phyloP scores from a whole-genome alignment of 2,113 vertebrate species.

The Aphyosemion australe region DNA sequence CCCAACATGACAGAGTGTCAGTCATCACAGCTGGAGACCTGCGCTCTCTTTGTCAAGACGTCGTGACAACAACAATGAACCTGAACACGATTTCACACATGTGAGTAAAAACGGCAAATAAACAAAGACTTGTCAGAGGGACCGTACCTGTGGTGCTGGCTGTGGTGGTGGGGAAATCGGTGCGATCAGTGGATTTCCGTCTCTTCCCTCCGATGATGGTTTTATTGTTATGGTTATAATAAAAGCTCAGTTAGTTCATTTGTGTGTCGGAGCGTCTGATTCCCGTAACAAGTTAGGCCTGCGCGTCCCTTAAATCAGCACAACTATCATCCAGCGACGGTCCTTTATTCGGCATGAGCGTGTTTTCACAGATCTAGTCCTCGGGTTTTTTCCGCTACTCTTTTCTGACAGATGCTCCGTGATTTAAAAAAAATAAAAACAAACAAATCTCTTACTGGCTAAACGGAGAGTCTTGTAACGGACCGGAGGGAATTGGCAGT shows the following conservation, averaged over 20 bases:
- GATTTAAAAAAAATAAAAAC: slow-evolving; percentile 48
- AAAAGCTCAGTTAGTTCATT: slow-evolving; percentile 57
- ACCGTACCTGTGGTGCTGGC: slow-evolving; percentile 69
- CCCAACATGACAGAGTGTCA: slow-evolving; percentile 62
- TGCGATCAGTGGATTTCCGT: slow-evolving; percentile 35
- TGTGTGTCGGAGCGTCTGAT: slow-evolving; percentile 50
- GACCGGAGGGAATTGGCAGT: slow-evolving; percentile 66
- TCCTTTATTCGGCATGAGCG: slow-evolving; percentile 71
- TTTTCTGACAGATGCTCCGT: slow-evolving; percentile 38
- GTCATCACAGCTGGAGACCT: slow-evolving; percentile 67
- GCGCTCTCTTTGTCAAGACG: slow-evolving; percentile 67
- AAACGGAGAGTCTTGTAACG: slow-evolving; percentile 31
- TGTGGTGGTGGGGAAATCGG: slow-evolving; percentile 46
- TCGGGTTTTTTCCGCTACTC: slow-evolving; percentile 37
- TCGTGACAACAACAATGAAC: slow-evolving; percentile 64
- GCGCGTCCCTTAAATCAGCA: slow-evolving; percentile 54
- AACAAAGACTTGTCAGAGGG: slow-evolving; percentile 30
- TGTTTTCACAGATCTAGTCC: slow-evolving; percentile 46
- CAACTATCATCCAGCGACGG: slow-evolving; percentile 68
- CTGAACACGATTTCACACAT: slow-evolving; percentile 32
- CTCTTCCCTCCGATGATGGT: slow-evolving; percentile 49
- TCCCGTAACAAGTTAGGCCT: slow-evolving; percentile 66
- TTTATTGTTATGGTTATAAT: slow-evolving; percentile 33
- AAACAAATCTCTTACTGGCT: slow-evolving; percentile 46
- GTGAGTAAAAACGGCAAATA: neutral